These are phyloP conservation scores for Caradrina kadenii DNA, from an alignment of 2,888 invertebrate species.

Conservation along the genomic window DNA sequence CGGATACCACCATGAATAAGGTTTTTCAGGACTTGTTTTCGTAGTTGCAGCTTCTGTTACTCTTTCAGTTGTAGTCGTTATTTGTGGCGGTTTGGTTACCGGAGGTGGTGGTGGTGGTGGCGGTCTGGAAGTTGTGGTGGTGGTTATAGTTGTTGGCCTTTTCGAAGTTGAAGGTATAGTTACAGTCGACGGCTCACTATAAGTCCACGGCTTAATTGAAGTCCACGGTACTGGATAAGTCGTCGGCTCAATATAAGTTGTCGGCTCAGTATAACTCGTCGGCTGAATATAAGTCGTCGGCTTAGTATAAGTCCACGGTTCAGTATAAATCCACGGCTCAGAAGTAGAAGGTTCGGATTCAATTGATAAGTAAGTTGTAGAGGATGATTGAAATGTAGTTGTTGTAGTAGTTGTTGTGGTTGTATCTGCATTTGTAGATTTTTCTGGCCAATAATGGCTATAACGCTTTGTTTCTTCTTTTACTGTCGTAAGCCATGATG, in stretches of 20 bases:
- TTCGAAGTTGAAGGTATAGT: no score
- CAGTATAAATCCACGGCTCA: not conserved
- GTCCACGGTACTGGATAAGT: not conserved
- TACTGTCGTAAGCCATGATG: slow-evolving; percentile 38
- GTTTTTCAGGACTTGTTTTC: slow-evolving; percentile 1
- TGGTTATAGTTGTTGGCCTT: not conserved
- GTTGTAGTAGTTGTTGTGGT: slow-evolving; percentile 3
- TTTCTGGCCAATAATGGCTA: not conserved
- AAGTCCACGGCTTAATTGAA: not conserved
- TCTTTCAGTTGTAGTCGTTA: not conserved
- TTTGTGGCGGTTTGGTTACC: not conserved
- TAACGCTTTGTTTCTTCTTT: not conserved
- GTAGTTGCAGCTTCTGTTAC: not conserved
- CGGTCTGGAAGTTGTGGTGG: not conserved
- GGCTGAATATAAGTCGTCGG: not conserved
- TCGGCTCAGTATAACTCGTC: no score
- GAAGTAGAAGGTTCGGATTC: not conserved
- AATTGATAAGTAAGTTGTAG: not conserved
- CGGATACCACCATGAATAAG: slow-evolving; percentile 54
- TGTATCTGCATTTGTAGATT: slow-evolving; percentile 3
- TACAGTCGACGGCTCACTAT: not conserved
- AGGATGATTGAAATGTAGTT: not conserved
- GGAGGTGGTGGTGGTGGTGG: not conserved
- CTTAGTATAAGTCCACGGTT: not conserved
- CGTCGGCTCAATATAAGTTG: not conserved